Conservation (phyloP, 2,797 vertebrate species). For the Epinephelus coioides region DNA sequence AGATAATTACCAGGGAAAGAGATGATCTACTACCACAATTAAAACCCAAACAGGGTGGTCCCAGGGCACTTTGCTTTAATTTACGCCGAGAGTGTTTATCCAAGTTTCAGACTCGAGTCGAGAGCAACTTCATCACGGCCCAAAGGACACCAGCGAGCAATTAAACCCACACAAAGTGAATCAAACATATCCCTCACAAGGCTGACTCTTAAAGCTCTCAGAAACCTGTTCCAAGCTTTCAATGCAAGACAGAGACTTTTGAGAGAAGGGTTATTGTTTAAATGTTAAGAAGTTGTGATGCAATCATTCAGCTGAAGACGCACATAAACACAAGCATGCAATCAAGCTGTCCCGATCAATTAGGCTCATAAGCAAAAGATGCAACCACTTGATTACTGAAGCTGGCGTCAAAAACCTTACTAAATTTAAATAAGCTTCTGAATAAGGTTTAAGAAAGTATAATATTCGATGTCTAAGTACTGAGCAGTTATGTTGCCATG, state of each 20-base stretch:
- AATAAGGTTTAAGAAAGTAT: slow-evolving; percentile 18
- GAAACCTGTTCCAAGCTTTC: slow-evolving; percentile 37
- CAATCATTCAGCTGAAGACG: slow-evolving; percentile 32
- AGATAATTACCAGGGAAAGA: slow-evolving; percentile 74
- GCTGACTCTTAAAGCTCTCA: neutral
- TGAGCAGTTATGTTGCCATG: slow-evolving; percentile 2
- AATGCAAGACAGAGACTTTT: slow-evolving; percentile 24
- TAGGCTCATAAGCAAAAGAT: slow-evolving; percentile 35
- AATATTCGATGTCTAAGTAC: neutral
- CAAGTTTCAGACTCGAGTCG: slow-evolving; percentile 42
- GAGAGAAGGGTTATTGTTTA: slow-evolving; percentile 48
- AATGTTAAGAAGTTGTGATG: slow-evolving; percentile 53
- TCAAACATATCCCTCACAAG: slow-evolving; percentile 23
- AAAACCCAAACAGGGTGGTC: slow-evolving; percentile 72
- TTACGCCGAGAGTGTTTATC: slow-evolving; percentile 67
- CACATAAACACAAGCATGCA: slow-evolving; percentile 26
- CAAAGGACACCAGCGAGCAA: slow-evolving; percentile 47
- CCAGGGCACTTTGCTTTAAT: slow-evolving; percentile 58
- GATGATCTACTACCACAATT: slow-evolving; percentile 82
- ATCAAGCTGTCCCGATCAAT: slow-evolving; percentile 51
- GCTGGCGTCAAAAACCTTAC: slow-evolving; percentile 13
- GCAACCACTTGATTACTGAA: slow-evolving; percentile 25
- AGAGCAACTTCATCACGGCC: slow-evolving; percentile 56
- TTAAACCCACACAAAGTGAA: slow-evolving; percentile 51
- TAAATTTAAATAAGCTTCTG: slow-evolving; percentile 11